Conservation (phyloP, 2,888 invertebrate genomes). For the Acleris emargana region DNA sequence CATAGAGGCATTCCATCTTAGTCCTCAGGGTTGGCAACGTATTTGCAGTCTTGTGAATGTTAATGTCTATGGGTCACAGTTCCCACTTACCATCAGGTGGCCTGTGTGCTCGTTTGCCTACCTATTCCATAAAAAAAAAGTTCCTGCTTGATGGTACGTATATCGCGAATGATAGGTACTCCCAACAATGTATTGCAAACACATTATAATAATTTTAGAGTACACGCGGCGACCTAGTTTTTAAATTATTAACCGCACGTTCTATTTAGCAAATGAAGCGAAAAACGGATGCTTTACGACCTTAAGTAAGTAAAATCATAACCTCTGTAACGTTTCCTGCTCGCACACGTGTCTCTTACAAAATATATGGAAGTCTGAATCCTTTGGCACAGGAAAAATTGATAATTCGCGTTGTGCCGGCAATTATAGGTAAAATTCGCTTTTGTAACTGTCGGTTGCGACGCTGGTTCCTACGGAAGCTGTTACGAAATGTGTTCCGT, state of each 20-base stretch:
- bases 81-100: too few species aligned
- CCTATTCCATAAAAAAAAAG: too few species aligned
- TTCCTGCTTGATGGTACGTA: too few species aligned
- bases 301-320: slow-evolving; percentile 6
- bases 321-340: neutral
- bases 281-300: neutral
- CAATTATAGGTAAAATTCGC: slow-evolving; percentile 10
- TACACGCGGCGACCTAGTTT: too few species aligned
- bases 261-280: neutral
- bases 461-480: slow-evolving; percentile 13
- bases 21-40: too few species aligned
- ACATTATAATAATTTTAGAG: too few species aligned
- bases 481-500: slow-evolving; percentile 2
- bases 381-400: slow-evolving; percentile 6
- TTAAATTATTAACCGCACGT: neutral
- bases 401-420: slow-evolving; percentile 3
- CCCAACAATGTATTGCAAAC: too few species aligned
- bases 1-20: too few species aligned
- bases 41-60: too few species aligned
- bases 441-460: slow-evolving; percentile 11
- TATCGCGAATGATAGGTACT: too few species aligned
- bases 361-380: slow-evolving; percentile 3
- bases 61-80: too few species aligned
- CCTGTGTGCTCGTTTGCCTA: too few species aligned
- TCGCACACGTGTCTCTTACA: slow-evolving; percentile 1